phyloP scores from a whole-genome alignment of 2,797 vertebrate species.

The Pseudochromis fuscus region DNA sequence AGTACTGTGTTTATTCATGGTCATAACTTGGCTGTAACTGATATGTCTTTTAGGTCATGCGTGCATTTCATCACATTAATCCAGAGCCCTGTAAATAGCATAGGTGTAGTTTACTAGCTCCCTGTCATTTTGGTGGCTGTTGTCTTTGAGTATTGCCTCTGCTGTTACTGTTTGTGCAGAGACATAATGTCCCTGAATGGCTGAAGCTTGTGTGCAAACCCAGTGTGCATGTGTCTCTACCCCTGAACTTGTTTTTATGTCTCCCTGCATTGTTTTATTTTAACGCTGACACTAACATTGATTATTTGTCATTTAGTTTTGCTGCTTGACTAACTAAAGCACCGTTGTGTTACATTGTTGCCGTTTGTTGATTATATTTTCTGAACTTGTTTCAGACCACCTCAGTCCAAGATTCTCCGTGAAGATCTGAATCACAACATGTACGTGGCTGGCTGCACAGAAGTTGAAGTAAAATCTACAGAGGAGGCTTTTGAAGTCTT shows the following conservation, averaged over 20 bases:
- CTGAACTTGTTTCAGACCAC: constrained; percentile 83
- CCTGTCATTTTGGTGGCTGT: constrained; percentile 33
- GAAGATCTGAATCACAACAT: constrained; percentile 98
- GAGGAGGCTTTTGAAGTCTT: constrained; percentile 98
- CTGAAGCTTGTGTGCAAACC: constrained; percentile 46
- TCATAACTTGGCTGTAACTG: constrained; percentile 55
- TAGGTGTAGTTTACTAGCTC: constrained; percentile 18
- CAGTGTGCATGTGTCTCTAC: constrained; percentile 36
- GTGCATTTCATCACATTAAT: constrained; percentile 54
- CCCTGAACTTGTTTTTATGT: constrained; percentile 15
- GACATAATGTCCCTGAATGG: constrained; percentile 33
- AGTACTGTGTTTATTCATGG: constrained; percentile 17
- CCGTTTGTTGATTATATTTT: constrained; percentile 10
- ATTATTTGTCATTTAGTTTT: constrained; percentile 19
- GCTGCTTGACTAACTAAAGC: constrained; percentile 31
- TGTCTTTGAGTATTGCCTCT: constrained; percentile 6
- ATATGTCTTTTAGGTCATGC: constrained; percentile 4
- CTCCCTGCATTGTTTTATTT: not conserved
- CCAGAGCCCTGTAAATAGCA: constrained; percentile 15
- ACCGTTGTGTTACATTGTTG: not conserved
- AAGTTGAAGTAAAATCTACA: constrained; percentile 96
- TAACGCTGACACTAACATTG: constrained; percentile 20
- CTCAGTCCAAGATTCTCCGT: constrained; percentile 93
- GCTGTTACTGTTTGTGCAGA: constrained; percentile 11
- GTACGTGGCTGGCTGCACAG: constrained; percentile 96